phyloP scores from a whole-genome alignment of 2,888 invertebrate genomes.

The Troilus luridus region DNA sequence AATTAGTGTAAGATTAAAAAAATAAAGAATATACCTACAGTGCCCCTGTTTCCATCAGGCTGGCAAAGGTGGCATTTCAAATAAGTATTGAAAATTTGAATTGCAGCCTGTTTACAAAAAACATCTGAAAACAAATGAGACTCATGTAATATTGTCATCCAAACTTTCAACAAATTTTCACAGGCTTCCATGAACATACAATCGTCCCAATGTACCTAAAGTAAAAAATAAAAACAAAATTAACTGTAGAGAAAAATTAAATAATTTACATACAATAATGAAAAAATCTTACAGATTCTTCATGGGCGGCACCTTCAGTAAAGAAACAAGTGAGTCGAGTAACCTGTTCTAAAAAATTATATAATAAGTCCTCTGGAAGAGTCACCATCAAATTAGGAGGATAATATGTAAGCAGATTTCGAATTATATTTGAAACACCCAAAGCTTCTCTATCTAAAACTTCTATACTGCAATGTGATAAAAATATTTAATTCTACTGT shows the following conservation, averaged over 20 bases:
- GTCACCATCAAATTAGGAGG: conserved; percentile 71
- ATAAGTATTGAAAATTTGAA: conserved; percentile 83
- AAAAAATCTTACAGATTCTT: conserved; percentile 71
- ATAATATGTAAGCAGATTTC: conserved; percentile 76
- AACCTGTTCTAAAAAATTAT: conserved; percentile 75
- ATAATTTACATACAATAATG: background rate
- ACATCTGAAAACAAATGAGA: conserved; percentile 69
- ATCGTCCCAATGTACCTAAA: conserved; percentile 71
- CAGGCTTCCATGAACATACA: conserved; percentile 78
- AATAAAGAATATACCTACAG: conserved; percentile 69
- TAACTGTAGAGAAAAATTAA: background rate
- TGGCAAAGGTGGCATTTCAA: conserved; percentile 84
- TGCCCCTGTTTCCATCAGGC: conserved; percentile 81
- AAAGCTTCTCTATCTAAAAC: conserved; percentile 78
- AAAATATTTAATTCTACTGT: background rate
- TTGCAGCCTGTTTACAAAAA: conserved; percentile 70
- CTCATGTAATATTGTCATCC: conserved; percentile 75
- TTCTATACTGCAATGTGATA: conserved; percentile 71
- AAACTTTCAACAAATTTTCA: conserved; percentile 78
- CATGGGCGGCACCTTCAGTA: conserved; percentile 76
- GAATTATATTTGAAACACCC: conserved; percentile 78
- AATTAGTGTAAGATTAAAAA: background rate
- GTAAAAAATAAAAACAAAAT: conserved; percentile 59
- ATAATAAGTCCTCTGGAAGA: conserved; percentile 71
- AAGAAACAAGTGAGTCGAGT: conserved; percentile 77